Base-by-base conservation (phyloP, 2,888 invertebrate species). In the Chloroclysta siterata region DNA sequence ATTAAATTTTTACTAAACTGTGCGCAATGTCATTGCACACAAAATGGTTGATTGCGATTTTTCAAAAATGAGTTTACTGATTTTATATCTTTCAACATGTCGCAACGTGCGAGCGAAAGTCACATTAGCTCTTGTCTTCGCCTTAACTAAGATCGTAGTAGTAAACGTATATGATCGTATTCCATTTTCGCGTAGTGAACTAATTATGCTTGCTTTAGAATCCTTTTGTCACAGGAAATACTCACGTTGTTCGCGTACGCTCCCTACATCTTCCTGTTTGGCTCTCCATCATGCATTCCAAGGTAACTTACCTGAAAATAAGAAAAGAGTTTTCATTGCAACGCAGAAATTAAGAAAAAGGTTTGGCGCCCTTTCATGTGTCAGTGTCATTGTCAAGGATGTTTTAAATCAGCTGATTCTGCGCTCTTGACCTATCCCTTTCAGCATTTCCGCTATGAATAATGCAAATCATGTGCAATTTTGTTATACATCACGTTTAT, bases 291-390 rank as follows among this genome's bases (percentile, higher is more conserved):
- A 51, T 74, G 71, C 64, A 69, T 72, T 72, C 71, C 84, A 85
- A 84, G 81, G 80, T 74, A 77, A 86, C 89, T 90, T 90, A 90
- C 89, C 89, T 90, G 89, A 67, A 89, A 22, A 89, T 75, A 70
- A 77, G 70, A 79, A 80, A 58, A 48, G 36, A 56, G 47, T 46
- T 48, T 62, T 74, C 54, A 53, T 58, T 66, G 67, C 66, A 70
- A 44, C 10, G 22, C 17, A 53, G n/a, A 53, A 51, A 50, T 17
- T 36, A 51, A 17, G 11, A 51, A 48, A 36, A 60, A 44, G 29
- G 1, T n/a, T 51, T n/a, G 15, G 47, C 55, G 61, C 55, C 13
- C 33, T 46, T 56, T 57, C 13, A 39, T 13, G 29, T 52, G 56
- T 56, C 52, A 62, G 36, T 62, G 61, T 60, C 54, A 60, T 2